Evolutionary conservation across 2,797 vertebrate species (phyloP).

Genomic region (Sebastiscus tertius): DNA sequence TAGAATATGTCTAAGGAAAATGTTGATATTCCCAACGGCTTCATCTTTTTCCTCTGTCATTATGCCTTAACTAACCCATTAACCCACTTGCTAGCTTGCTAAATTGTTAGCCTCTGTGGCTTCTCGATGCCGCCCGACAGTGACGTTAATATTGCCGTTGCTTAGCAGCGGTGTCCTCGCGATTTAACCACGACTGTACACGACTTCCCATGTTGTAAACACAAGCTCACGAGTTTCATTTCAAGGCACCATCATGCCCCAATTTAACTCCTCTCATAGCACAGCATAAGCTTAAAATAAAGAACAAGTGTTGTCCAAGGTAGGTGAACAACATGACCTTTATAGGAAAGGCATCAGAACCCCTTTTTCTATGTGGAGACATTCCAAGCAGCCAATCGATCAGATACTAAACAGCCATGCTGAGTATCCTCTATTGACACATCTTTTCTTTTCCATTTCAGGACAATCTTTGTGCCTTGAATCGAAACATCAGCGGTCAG

Average conservation of each 20-base stretch:
- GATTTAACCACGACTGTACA: no score
- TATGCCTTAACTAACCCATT: no score
- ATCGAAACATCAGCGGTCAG: background rate
- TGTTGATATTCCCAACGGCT: no score
- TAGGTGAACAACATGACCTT: constrained; percentile 7
- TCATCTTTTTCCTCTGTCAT: no score
- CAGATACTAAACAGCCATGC: background rate
- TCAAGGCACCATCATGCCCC: background rate
- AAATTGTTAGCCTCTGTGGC: no score
- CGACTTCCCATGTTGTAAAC: no score
- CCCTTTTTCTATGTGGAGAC: background rate
- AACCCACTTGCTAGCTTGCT: no score
- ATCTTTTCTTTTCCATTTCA: constrained; percentile 18
- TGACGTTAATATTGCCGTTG: no score
- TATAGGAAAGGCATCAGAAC: constrained; percentile 19
- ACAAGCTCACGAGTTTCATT: no score
- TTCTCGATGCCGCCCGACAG: no score
- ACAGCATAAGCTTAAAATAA: background rate
- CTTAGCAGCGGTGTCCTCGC: no score
- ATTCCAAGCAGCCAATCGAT: constrained; percentile 25
- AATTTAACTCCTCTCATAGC: background rate
- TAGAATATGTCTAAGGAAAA: no score
- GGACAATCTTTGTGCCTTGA: background rate
- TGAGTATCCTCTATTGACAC: background rate
- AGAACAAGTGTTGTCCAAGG: background rate